Evolutionary conservation across 2,888 invertebrate genomes (phyloP), one percentile per base, ranked within the genome.

Genomic region (Anagyrus pseudococci): DNA sequence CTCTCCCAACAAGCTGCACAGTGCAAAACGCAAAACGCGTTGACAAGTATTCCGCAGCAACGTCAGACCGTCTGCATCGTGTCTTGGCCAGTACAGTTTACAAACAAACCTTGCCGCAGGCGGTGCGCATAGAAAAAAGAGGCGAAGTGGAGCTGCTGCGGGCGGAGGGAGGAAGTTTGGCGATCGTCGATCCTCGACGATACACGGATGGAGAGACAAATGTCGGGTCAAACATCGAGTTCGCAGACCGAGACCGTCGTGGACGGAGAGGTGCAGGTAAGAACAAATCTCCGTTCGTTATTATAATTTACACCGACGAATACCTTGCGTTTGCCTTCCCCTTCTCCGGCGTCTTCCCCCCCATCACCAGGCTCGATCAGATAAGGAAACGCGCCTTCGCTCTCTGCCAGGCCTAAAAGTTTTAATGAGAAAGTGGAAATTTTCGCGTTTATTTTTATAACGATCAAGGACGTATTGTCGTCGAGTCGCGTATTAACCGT

Each of bases 181-280:
- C n/a, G n/a, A n/a, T n/a, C n/a, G n/a, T n/a, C n/a, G n/a, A n/a
- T n/a, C n/a, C n/a, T n/a, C n/a, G n/a, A n/a, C n/a, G n/a, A n/a
- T n/a, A n/a, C n/a, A n/a, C 48, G 59, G 49, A 77, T 78, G 77
- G 75, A 77, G 29, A 72, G 71, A 59, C 64, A 71, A 49, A 75
- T 76, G 71, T 71, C 76, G 33, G 59, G 54, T 3, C 75, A 75
- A 48, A 74, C 77, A 58, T 70, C 76, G 22, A 71, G 74, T 43
- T 75, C 74, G 57, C 79, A 76, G 69, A 74, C 75, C n/a, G 78
- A 78, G 63, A 80, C 79, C 67, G 69, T 73, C 54, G 71, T 71
- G 40, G 80, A 79, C 58, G 72, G 73, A 48, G 73, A 68, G 59
- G 67, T 76, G 29, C 79, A 79, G 77, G 79, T 79, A 75, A 40